These are phyloP conservation scores for Drosophila pallidifrons DNA, from an alignment of 1,140 invertebrate species.

Conservation along the genomic window DNA sequence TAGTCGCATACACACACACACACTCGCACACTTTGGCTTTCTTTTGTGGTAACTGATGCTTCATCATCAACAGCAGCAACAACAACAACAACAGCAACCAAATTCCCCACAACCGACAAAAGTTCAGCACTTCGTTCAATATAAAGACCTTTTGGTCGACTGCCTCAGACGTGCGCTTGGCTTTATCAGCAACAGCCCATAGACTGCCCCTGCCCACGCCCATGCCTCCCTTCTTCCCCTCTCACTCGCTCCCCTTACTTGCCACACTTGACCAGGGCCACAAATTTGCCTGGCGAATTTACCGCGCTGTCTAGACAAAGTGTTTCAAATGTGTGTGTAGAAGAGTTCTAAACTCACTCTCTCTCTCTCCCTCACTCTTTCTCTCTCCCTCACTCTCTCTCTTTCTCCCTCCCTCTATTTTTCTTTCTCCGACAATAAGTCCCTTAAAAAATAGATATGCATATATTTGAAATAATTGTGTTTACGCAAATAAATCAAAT, in stretches of 20 bases:
- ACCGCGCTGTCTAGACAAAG: slow-evolving; percentile 37
- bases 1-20: slow-evolving; percentile 28
- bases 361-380: not conserved
- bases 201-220: not conserved
- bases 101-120: slow-evolving; percentile 22
- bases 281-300: slow-evolving; percentile 36
- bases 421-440: not conserved
- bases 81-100: not conserved
- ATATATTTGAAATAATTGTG: slow-evolving; percentile 1
- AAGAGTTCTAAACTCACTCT: not conserved
- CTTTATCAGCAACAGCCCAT: slow-evolving; percentile 39
- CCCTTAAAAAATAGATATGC: not conserved
- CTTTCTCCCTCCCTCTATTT: no score
- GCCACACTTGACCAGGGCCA: slow-evolving; percentile 57
- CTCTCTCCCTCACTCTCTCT: not conserved
- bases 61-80: slow-evolving; percentile 40
- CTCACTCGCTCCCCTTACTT: not conserved
- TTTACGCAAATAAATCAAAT: slow-evolving; percentile 27
- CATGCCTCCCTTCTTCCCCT: not conserved
- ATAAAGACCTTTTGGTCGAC: slow-evolving; percentile 36
- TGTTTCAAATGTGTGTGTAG: not conserved
- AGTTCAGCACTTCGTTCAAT: slow-evolving; percentile 32
- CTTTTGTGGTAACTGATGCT: slow-evolving; percentile 50
- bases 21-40: slow-evolving; percentile 22
- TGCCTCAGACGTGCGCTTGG: slow-evolving; percentile 37